phyloP scores from a whole-genome alignment of 2,797 vertebrate genomes.

The Cyclura pinguis region DNA sequence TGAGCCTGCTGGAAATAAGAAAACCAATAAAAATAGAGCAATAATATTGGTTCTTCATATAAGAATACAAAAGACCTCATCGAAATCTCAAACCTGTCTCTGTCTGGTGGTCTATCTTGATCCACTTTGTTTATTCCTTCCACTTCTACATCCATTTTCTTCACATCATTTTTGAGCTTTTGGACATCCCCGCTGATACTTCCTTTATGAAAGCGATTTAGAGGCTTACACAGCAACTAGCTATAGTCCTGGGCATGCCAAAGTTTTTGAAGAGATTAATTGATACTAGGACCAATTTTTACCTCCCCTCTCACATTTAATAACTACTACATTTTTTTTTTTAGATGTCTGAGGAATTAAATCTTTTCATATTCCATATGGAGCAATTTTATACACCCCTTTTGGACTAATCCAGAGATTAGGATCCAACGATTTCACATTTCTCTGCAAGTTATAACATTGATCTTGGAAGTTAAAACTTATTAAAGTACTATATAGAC shows the following conservation, averaged over 20 bases:
- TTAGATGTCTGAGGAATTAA: background rate
- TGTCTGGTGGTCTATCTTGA: background rate
- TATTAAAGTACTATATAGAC: background rate
- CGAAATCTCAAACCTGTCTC: no score
- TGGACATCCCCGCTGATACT: no score
- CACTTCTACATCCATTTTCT: background rate
- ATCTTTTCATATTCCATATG: no score
- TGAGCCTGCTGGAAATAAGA: no score
- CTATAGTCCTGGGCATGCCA: background rate
- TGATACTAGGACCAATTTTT: background rate
- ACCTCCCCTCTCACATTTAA: background rate
- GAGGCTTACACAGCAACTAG: no score
- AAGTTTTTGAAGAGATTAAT: background rate
- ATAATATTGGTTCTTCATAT: no score
- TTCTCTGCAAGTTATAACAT: background rate
- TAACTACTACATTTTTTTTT: background rate
- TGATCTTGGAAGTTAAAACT: background rate
- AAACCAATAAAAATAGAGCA: no score
- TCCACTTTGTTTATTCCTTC: background rate
- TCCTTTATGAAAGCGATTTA: no score
- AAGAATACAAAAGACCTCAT: no score
- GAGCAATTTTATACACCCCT: background rate
- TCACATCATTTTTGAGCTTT: background rate
- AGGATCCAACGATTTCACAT: background rate
- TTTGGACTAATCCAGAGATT: background rate